Base-by-base conservation (phyloP, 2,888 invertebrate species). In the Scrobipalpa costella region DNA sequence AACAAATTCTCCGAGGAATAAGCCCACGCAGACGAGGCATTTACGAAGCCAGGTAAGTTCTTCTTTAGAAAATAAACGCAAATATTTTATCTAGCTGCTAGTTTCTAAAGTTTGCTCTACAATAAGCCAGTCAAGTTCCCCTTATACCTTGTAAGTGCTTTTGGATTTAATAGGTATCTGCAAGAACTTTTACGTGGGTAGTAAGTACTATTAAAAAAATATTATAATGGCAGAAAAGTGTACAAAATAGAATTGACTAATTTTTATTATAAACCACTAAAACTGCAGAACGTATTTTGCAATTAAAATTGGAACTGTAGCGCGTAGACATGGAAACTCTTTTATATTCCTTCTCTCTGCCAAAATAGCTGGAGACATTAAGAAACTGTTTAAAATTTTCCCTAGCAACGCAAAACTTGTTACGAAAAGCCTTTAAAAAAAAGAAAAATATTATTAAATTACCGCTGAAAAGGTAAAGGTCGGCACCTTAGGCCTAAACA, bases 401-500 rank as follows among this genome's bases (percentile, higher is more conserved):
- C 7, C 1, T 36, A 36, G 7, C 19, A 6, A 13, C 36, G 9
- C 1, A 57, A 57, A 36, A 19, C 8, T 15, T 38, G 27, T 58
- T 58, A 38, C 11, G 21, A 40, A 36, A 34, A 61, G 49, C 34
- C 34, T 58, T 40, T 52, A 8, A 19, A 40, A 8, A 19, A 40
- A 44, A 40, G 44, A 21, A 44, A 40, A 59, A 59, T 9, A 62
- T 57, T 62, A 62, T 34, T 38, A 49, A 50, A 61, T 59, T 58
- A 62, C 52, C 59, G 9, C 33, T 11, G 9, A 58, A 57, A 61
- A 61, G 17, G 49, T n/a, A 57, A 61, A 57, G 58, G 57, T 59
- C 58, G 33, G 61, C 59, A 33, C 59, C 55, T 52, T 47, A 58
- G n/a, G 19, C 58, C 38, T 63, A 64, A 63, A 62, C 50, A 62